phyloP scores from a whole-genome alignment of 2,888 invertebrate genomes.

The Agrilus biguttatus region DNA sequence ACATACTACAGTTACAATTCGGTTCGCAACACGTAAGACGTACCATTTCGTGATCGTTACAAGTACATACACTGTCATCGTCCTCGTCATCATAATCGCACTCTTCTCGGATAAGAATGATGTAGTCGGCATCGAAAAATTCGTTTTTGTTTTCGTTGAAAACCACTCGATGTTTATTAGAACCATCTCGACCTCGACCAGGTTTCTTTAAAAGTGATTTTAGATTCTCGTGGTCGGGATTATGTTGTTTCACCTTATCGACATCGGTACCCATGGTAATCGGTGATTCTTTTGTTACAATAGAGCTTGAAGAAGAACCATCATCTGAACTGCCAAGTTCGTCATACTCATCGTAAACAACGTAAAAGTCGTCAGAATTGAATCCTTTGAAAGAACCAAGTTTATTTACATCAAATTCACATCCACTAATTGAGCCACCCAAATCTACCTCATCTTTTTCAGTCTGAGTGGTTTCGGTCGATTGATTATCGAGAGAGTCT shows the following conservation, averaged over 20 bases:
- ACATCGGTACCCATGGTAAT: conserved; percentile 34
- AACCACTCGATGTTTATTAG: conserved; percentile 49
- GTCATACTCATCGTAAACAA: conserved; percentile 29
- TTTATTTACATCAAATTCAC: conserved; percentile 24
- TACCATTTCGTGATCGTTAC: conserved; percentile 52
- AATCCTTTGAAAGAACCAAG: conserved; percentile 16
- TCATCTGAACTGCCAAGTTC: conserved; percentile 10
- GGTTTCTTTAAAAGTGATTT: conserved; percentile 66
- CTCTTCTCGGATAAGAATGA: conserved; percentile 79
- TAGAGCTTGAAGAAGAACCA: conserved; percentile 14
- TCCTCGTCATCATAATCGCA: conserved; percentile 72
- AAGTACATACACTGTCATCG: conserved; percentile 55
- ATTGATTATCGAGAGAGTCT: neutral
- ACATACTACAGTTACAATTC: conserved; percentile 38
- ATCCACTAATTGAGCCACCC: conserved; percentile 12
- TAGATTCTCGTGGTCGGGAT: conserved; percentile 47
- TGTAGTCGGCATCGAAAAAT: conserved; percentile 85
- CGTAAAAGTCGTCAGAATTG: conserved; percentile 16
- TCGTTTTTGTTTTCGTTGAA: conserved; percentile 83
- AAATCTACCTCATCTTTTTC: conserved; percentile 3
- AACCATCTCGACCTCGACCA: conserved; percentile 44
- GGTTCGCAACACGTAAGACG: conserved; percentile 51
- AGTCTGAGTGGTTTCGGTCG: too few relatives aligned
- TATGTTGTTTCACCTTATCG: conserved; percentile 30
- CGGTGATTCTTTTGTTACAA: conserved; percentile 16